A percentile compares a stretch with the other conserved stretches of the same genome.
These are phyloP conservation scores for Bombus confusus DNA, from an alignment of 1,140 invertebrate genomes.

Conservation along the genomic window DNA sequence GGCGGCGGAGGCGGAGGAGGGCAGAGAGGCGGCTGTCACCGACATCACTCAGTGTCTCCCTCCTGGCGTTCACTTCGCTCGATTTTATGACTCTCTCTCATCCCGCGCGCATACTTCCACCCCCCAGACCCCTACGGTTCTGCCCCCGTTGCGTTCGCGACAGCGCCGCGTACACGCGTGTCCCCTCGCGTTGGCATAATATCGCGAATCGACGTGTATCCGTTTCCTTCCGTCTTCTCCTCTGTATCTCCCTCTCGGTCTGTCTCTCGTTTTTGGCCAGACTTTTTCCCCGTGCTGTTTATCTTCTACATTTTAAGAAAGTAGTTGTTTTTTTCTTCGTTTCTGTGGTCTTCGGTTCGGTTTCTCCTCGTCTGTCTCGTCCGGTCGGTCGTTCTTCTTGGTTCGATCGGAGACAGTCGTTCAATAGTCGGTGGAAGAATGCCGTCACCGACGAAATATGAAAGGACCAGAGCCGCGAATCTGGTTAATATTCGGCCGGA, in stretches of 20 bases:
- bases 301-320: not conserved
- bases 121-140: slow-evolving; percentile 13
- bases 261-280: not conserved
- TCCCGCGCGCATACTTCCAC: slow-evolving; percentile 56
- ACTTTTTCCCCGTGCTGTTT: not conserved
- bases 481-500: slow-evolving; percentile 40
- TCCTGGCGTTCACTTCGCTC: slow-evolving; percentile 72
- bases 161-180: slow-evolving; percentile 45
- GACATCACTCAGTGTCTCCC: slow-evolving; percentile 75
- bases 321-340: not conserved
- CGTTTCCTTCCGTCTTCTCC: not conserved
- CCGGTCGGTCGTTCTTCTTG: no score
- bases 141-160: slow-evolving; percentile 36
- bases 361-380: no score
- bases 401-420: not conserved
- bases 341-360: not conserved
- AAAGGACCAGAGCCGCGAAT: slow-evolving; percentile 27
- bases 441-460: slow-evolving; percentile 36
- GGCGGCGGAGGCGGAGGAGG: slow-evolving; percentile 63
- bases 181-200: slow-evolving; percentile 53
- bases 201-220: slow-evolving; percentile 50
- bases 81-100: slow-evolving; percentile 76
- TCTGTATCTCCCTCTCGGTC: not conserved
- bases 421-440: not conserved
- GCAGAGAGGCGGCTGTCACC: slow-evolving; percentile 70